These are phyloP conservation scores for Ailurus styani DNA, from an alignment of 2,113 vertebrate genomes.

Conservation along the genomic window DNA sequence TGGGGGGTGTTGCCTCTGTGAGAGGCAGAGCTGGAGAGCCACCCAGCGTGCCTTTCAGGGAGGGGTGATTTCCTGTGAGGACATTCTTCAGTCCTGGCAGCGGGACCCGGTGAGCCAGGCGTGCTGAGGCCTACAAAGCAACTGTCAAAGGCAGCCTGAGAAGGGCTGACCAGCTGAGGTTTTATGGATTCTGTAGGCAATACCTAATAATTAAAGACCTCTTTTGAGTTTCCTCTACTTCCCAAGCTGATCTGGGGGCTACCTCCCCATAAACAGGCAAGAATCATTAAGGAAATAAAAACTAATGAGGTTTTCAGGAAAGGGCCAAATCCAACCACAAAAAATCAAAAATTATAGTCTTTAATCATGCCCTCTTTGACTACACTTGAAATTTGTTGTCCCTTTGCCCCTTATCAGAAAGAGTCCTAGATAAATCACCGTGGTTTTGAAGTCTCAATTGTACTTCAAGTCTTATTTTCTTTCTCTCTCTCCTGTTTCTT, in stretches of 20 bases:
- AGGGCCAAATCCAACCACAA: background rate
- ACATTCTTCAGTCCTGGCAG: background rate
- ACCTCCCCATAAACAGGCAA: background rate
- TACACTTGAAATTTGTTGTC: background rate
- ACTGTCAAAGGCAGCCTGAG: background rate
- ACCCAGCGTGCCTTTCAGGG: background rate
- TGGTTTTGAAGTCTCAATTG: background rate
- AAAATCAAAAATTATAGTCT: background rate
- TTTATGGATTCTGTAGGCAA: background rate
- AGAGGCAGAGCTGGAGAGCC: background rate
- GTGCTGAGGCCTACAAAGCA: background rate
- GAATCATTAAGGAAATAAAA: background rate
- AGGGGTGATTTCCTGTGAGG: background rate
- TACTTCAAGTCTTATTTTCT: background rate
- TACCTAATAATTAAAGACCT: background rate
- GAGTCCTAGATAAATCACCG: background rate
- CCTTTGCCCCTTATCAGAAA: background rate
- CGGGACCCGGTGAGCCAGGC: background rate
- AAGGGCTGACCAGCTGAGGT: background rate
- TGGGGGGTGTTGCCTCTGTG: background rate
- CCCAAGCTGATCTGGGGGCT: background rate
- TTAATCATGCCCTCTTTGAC: background rate
- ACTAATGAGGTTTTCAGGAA: background rate
- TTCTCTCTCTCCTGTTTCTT: constrained; percentile 11
- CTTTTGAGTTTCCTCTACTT: background rate